These are phyloP conservation scores for Catharus minimus DNA, from an alignment of 2,113 vertebrate species.

Conservation along the genomic window DNA sequence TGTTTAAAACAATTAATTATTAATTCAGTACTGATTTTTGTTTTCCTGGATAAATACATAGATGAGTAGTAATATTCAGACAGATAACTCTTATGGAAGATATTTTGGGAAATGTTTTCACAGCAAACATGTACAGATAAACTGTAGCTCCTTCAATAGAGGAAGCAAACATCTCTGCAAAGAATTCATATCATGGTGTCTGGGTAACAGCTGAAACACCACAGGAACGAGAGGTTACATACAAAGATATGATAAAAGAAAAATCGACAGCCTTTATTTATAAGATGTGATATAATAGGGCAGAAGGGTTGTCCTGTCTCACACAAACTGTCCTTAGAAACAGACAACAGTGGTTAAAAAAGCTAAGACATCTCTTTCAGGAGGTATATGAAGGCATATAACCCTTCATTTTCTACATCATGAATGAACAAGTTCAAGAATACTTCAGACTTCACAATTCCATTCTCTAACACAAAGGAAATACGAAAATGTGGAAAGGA, in stretches of 20 bases:
- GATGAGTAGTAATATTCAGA: not conserved
- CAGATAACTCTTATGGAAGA: not conserved
- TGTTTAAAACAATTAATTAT: not conserved
- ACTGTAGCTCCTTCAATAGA: not conserved
- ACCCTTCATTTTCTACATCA: not conserved
- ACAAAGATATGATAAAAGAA: not conserved
- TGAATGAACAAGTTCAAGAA: not conserved
- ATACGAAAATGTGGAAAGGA: not conserved
- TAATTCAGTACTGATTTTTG: not conserved
- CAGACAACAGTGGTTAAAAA: not conserved
- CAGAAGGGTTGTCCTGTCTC: not conserved
- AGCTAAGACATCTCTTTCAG: accelerated
- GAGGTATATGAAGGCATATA: not conserved
- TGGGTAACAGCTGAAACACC: not conserved
- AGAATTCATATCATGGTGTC: not conserved
- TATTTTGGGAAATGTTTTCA: not conserved
- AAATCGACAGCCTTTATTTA: not conserved
- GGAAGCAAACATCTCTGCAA: not conserved
- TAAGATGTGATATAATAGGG: not conserved
- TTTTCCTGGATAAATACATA: not conserved
- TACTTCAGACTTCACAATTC: not conserved
- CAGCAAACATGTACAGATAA: not conserved
- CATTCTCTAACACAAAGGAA: not conserved
- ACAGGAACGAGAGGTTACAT: not conserved
- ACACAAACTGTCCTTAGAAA: accelerated